Conservation (phyloP, 2,888 invertebrate species). For the Lamellibrachia columna region DNA sequence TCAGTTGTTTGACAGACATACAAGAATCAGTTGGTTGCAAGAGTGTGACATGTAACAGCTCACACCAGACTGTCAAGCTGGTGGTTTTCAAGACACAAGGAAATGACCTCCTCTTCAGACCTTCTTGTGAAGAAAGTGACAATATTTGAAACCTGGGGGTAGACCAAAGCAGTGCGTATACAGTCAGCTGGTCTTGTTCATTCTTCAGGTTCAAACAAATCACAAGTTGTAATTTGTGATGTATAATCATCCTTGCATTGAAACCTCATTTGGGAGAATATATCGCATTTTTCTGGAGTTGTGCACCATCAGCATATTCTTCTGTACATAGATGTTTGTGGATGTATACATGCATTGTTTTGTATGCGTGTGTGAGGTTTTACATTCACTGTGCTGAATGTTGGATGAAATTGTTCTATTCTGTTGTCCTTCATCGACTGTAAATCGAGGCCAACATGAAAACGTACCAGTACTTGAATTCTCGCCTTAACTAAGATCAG, state of each 20-base stretch:
- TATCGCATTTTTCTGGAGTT: not conserved
- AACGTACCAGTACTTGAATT: too few species aligned
- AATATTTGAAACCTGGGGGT: not conserved
- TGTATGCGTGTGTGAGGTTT: not conserved
- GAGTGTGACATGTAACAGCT: too few species aligned
- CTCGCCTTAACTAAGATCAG: too few species aligned
- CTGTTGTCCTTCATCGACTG: not conserved
- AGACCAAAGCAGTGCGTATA: not conserved
- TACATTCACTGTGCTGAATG: not conserved
- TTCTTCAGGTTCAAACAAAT: not conserved
- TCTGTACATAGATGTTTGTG: not conserved
- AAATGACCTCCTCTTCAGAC: not conserved
- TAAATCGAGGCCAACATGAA: too few species aligned
- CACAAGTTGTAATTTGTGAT: not conserved
- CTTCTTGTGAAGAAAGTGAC: not conserved
- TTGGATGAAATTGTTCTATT: not conserved
- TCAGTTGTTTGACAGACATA: not conserved
- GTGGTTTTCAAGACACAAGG: not conserved
- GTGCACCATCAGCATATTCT: not conserved
- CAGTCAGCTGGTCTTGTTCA: not conserved
- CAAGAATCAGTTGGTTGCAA: not conserved
- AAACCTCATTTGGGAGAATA: not conserved
- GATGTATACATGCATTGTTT: not conserved
- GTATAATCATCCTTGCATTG: not conserved
- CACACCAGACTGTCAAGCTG: too few species aligned